These are phyloP conservation scores for Corythoichthys intestinalis DNA, from an alignment of 2,113 vertebrate genomes.

Conservation along the genomic window DNA sequence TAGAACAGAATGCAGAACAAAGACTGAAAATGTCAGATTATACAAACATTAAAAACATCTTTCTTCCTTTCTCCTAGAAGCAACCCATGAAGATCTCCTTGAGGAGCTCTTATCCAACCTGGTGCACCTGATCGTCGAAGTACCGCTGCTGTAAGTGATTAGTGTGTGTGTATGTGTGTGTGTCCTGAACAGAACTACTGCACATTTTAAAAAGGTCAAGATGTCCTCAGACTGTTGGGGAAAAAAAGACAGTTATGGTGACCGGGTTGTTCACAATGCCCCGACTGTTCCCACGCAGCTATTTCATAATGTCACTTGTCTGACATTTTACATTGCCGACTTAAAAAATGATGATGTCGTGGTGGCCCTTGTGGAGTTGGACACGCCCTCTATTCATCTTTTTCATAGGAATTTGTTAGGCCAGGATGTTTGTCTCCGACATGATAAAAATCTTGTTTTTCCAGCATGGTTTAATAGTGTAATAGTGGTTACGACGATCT, in stretches of 20 bases:
- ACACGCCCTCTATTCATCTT: slow-evolving; percentile 15
- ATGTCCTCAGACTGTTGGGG: slow-evolving; percentile 1
- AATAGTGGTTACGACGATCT: background rate
- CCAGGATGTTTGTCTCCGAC: slow-evolving; percentile 27
- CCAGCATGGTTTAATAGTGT: background rate
- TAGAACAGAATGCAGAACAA: background rate
- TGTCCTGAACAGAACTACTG: slow-evolving; percentile 7
- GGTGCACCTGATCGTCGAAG: slow-evolving; percentile 91
- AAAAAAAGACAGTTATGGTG: slow-evolving; percentile 4
- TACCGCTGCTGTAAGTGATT: slow-evolving; percentile 89
- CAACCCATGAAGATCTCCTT: slow-evolving; percentile 82
- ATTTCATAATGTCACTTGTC: slow-evolving; percentile 14
- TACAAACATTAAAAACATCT: slow-evolving; percentile 15
- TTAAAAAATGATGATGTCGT: background rate
- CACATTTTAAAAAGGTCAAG: slow-evolving; percentile 18
- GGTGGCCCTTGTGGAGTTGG: background rate
- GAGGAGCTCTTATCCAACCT: slow-evolving; percentile 92
- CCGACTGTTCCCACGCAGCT: background rate
- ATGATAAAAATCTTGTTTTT: slow-evolving; percentile 33
- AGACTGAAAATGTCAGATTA: background rate
- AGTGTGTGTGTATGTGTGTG: background rate
- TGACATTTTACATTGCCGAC: slow-evolving; percentile 2
- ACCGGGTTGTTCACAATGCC: background rate
- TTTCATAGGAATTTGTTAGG: slow-evolving; percentile 16
- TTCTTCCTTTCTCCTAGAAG: slow-evolving; percentile 57